Conservation (phyloP, 2,797 vertebrate genomes). For the Enteromius treurensis region DNA sequence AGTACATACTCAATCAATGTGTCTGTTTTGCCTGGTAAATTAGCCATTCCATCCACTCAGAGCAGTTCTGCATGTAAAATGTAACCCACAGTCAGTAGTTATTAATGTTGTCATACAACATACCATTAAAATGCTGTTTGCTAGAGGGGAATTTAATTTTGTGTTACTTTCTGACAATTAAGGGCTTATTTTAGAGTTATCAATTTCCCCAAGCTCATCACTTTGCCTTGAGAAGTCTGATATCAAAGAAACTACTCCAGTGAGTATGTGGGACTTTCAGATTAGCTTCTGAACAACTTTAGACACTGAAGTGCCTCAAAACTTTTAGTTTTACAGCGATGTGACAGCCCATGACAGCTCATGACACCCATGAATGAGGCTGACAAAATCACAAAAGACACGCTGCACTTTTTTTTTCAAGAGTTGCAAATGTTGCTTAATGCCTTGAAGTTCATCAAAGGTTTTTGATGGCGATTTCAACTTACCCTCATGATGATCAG, state of each 20-base stretch:
- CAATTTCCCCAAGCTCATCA: not conserved
- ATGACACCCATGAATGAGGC: not conserved
- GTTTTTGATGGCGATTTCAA: not conserved
- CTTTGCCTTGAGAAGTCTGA: constrained; percentile 1
- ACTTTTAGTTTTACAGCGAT: not conserved
- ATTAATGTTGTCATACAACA: not conserved
- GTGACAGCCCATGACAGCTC: not conserved
- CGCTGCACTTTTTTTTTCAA: not conserved
- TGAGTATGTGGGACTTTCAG: not conserved
- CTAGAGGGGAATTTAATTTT: not conserved
- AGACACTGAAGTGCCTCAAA: not conserved
- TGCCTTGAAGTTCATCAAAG: constrained; percentile 7
- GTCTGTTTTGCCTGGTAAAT: constrained; percentile 16
- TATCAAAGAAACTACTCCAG: constrained; percentile 13
- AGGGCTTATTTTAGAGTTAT: not conserved
- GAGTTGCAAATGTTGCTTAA: constrained; percentile 4
- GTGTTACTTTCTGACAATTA: not conserved
- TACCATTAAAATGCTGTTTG: not conserved
- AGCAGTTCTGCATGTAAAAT: constrained; percentile 21
- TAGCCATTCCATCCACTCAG: not conserved
- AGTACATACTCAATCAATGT: constrained; percentile 39
- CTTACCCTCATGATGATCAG: constrained; percentile 77
- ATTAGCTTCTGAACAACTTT: not conserved
- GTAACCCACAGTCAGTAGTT: constrained; percentile 1
- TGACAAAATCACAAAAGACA: constrained; percentile 16